A percentile compares a stretch with the other conserved stretches of the same genome.
Evolutionary conservation across 2,113 vertebrate species (phyloP).

Genomic region (Apeltes quadracus): DNA sequence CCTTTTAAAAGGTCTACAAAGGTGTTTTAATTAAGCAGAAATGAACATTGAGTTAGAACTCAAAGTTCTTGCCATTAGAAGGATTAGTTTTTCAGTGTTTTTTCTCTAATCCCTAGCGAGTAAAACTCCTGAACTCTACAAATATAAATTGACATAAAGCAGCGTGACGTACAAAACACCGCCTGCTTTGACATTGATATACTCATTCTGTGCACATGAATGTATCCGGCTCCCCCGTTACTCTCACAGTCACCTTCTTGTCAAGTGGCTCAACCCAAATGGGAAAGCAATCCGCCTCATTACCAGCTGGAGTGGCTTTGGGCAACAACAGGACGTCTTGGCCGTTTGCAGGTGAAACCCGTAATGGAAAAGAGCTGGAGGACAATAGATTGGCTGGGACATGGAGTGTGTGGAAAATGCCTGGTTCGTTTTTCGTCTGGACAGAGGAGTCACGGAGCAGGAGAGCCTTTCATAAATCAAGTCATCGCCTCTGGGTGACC

Average conservation of each 20-base stretch:
- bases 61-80: not conserved
- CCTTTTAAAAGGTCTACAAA: no score
- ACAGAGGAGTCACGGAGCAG: conserved; percentile 4
- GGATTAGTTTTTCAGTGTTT: not conserved
- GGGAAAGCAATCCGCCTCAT: conserved; percentile 37
- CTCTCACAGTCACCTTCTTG: conserved; percentile 7
- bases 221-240: not conserved
- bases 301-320: conserved; percentile 23
- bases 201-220: conserved; percentile 1
- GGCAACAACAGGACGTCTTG: not conserved
- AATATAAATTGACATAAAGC: conserved; percentile 9
- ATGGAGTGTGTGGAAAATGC: not conserved
- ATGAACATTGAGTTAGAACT: not conserved
- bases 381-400: conserved; percentile 27
- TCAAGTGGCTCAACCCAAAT: conserved; percentile 30
- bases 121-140: not conserved
- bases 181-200: not conserved
- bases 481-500: conserved; percentile 26
- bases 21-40: no score
- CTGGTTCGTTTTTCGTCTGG: conserved; percentile 2
- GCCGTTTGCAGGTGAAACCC: conserved; percentile 24
- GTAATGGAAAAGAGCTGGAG: conserved; percentile 8
- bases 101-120: not conserved
- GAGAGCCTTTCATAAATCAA: conserved; percentile 5
- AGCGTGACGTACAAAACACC: not conserved